Base-by-base conservation (phyloP, 2,888 invertebrate genomes). In the Dione vanillae region DNA sequence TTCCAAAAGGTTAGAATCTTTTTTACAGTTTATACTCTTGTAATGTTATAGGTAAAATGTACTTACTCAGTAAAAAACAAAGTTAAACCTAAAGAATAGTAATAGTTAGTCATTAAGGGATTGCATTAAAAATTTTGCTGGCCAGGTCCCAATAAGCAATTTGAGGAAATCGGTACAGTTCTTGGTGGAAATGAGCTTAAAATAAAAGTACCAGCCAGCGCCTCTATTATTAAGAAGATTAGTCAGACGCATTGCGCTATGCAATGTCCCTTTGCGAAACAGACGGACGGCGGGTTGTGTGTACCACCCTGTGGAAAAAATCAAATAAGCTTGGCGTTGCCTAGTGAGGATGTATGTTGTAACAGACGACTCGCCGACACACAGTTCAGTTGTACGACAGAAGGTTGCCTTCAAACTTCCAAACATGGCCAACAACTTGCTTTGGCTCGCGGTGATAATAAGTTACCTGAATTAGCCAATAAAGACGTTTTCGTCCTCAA, bases 401-500 rank as follows among this genome's bases (percentile, higher is more conserved):
- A 93, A 82, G 92, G 91, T 65, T 93, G 93, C 75, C 72, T 79
- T 2, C 85, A 86, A 75, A 76, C 85, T 41, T 78, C 83, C 10
- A 91, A 87, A 73, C 93, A 93, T 70, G 84, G 82, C n/a, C 86
- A 85, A 70, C 85, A 87, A 73, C 73, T 80, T 3, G 79, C 80
- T 20, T 74, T 84, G 58, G 85, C 83, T 49, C 87, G 88, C 35
- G 86, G 88, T 9, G 91, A 90, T 67, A 70, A 71, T 77, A 94
- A 85, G 82, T 78, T 77, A 62, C 78, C 88, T 59, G 91, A 92
- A 0, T 83, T 93, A 73, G 91, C 92, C 0, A 94, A 95, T 58
- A 94, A 89, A 78, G 94, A 95, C 75, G 88, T 94, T 8, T 95
- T 95, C 74, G 94, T 96, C n/a, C 82, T 96, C 66, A 93, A 95